phyloP scores from a whole-genome alignment of 2,888 invertebrate genomes.

The Ophraella communa region DNA sequence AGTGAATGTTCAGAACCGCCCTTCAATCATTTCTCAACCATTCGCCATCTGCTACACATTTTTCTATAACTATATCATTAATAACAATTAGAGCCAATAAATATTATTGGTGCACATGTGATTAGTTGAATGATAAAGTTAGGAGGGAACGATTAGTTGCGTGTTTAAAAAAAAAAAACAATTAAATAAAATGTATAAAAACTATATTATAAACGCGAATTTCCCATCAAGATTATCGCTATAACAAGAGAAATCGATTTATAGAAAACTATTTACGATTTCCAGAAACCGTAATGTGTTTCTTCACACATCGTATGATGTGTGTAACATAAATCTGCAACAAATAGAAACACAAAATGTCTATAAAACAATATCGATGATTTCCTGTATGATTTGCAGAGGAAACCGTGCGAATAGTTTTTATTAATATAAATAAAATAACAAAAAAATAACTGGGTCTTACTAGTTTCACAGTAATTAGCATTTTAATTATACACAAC shows the following conservation, averaged over 20 bases:
- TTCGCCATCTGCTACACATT: not conserved
- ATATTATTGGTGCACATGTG: not conserved
- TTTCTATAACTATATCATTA: not conserved
- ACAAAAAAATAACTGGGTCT: not conserved
- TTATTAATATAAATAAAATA: conserved; percentile 1
- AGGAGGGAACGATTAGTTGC: too few species aligned
- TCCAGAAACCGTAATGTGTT: not conserved
- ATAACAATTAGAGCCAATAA: not conserved
- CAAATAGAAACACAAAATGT: not conserved
- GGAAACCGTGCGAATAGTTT: not conserved
- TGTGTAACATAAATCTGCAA: not conserved
- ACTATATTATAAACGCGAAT: too few species aligned
- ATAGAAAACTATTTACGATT: too few species aligned
- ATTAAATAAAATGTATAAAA: too few species aligned
- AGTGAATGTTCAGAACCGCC: not conserved
- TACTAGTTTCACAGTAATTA: not conserved
- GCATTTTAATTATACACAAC: not conserved
- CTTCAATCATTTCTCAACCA: not conserved
- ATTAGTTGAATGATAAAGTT: too few species aligned
- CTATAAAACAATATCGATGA: not conserved
- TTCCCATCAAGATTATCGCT: too few species aligned
- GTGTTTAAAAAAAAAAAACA: too few species aligned
- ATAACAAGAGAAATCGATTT: too few species aligned
- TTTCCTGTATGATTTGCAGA: not conserved
- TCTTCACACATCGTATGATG: not conserved